Evolutionary conservation across 2,888 invertebrate genomes (phyloP), one percentile per base, ranked within the genome.

Genomic region (Harpalus rubripes): DNA sequence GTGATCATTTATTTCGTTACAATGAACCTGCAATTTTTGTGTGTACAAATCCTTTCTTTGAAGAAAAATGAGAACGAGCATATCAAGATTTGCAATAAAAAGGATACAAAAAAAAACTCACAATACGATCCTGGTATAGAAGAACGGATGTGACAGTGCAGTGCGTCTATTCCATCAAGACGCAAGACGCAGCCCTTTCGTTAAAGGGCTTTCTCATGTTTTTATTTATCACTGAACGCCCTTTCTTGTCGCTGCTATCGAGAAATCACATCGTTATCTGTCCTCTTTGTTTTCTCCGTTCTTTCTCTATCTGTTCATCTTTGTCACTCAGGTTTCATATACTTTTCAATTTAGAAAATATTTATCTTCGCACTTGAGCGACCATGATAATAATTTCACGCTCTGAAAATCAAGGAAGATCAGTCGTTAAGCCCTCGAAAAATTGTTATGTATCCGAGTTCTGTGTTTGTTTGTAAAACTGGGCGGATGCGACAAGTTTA

Each of bases 181-280:
- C 32, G 5, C 32, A 32, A 32, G 32, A 63, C 61, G 1, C 63
- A 63, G 63, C 26, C 63, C 26, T 63, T 63, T 63, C 63, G 63
- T 63, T 68, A 68, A 39, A 68, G 39, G 68, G 68, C 68, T 68
- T 68, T 68, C 68, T 63, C 68, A 15, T 68, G 68, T 68, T 68
- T 68, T 68, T 68, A 68, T 68, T 68, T 68, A 68, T 68, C 68
- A 68, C 68, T 63, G 68, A 68, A 68, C n/a, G 32, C 63, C 68
- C 68, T 32, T 68, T 68, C 68, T 68, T 63, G 63, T 63, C 63
- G 63, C 26, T 63, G 26, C 63, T 68, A 68, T 68, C 68, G 68
- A 39, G 15, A 68, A 68, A 68, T 68, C 68, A 68, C 68, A 32
- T 68, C 68, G 68, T 39, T 68, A 39, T 39, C 68, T 32, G 7